A percentile compares a stretch with the other conserved stretches of the same genome.
These are phyloP conservation scores for Stomatorhinus walkeri DNA, from an alignment of 2,797 vertebrate genomes.

Conservation along the genomic window DNA sequence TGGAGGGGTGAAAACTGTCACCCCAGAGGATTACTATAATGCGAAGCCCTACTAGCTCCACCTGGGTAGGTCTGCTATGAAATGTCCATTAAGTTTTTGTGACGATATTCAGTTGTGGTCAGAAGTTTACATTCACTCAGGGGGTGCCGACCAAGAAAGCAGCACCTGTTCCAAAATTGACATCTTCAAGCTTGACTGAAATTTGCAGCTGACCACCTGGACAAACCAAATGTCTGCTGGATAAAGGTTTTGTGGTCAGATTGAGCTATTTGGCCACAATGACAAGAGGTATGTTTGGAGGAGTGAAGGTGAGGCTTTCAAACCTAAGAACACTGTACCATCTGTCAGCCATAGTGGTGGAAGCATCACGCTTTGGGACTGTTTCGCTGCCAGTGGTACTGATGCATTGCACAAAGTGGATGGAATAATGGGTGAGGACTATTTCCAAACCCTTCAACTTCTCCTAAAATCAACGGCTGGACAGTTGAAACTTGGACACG, in stretches of 20 bases:
- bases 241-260: not conserved
- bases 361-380: not conserved
- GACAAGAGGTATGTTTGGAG: not conserved
- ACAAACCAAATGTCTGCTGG: not conserved
- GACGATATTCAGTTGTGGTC: not conserved
- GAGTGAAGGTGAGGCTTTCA: not conserved
- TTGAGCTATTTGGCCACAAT: not conserved
- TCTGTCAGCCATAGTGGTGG: not conserved
- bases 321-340: not conserved
- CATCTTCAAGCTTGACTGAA: not conserved
- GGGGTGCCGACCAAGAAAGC: not conserved
- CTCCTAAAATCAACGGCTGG: not conserved
- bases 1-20: slow-evolving; percentile 80
- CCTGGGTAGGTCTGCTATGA: slow-evolving; percentile 23
- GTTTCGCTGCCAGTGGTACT: not conserved
- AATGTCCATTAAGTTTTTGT: not conserved
- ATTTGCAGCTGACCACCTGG: not conserved
- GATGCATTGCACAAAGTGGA: not conserved
- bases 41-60: slow-evolving; percentile 61
- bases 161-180: not conserved
- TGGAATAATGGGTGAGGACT: not conserved
- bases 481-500: not conserved
- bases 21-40: slow-evolving; percentile 78
- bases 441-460: not conserved
- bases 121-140: not conserved